Evolutionary conservation across 2,888 invertebrate species (phyloP), one percentile per base, ranked within the genome.

Genomic region (Hecatera dysodea): DNA sequence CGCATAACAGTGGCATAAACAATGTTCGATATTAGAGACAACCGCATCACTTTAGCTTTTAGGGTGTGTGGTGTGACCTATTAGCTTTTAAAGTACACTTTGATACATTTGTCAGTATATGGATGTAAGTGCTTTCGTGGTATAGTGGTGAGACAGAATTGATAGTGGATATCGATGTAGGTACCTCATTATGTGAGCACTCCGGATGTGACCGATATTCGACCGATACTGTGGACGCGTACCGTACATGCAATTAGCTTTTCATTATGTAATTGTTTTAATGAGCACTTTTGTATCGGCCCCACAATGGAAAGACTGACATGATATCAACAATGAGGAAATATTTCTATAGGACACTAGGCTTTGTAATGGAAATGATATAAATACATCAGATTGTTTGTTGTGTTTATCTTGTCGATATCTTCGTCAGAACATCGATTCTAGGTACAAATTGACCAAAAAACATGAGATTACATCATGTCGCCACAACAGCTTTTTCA

Each of bases 131-230:
- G 19, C 17, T 53, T n/a, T 57, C 64, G 22, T 62, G 42, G 56
- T 69, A 67, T 60, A 61, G 39, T 42, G 65, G 39, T 68, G 73
- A 64, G 44, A 74, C 80, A 83, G 73, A 83, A 82, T 80, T 82
- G 78, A 85, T 84, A 78, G 80, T 77, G 77, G 71, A 78, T 72
- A 66, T 72, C 71, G 71, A 82, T 83, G 80, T 84, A 80, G 72
- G 76, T 83, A 82, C 75, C 69, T 64, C 76, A 82, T 83, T 86
- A 87, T 88, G 85, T 76, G 80, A 75, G 68, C 67, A 69, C 85
- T 84, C 84, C 87, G 89, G 89, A 89, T 86, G 84, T 80, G 71
- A 80, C 81, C 76, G 83, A 86, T 81, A 85, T 86, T 84, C 65
- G 70, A 71, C n/a, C n/a, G n/a, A n/a, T n/a, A 67, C 79, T 76